Base-by-base conservation (phyloP, 2,888 invertebrate genomes). In the Trichogramma evanescens region DNA sequence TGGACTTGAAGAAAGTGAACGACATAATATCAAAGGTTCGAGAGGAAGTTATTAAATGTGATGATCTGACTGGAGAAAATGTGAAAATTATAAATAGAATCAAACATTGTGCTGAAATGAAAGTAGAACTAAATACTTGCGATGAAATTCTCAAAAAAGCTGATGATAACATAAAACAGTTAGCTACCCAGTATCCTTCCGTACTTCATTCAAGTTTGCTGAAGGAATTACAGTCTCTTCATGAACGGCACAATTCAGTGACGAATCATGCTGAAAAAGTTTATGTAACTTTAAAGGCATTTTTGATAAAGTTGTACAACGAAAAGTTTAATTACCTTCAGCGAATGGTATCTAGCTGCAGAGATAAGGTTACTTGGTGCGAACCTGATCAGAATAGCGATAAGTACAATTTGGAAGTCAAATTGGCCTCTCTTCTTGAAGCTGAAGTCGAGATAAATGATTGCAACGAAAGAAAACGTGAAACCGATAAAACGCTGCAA, bases 361-460 rank as follows among this genome's bases (percentile, higher is more conserved):
- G 89, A 65, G 95, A 96, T 72, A 95, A 95, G 78, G 87, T 93
- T 1, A 83, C 86, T 9, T 95, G 95, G 94, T 96, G 95, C 75
- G 84, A 88, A 71, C 92, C 93, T 0, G 95, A 95, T 72, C 84
- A 89, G 1, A 87, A 88, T 43, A 93, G 92, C 71, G 95, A 96
- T 72, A 89, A 89, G 74, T 95, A 95, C 74, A 94, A 93, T 73
- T 82, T 95, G 41, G 93, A 95, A 81, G 92, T 94, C 0, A 96
- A 96, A 79, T 84, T 89, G 69, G 87, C 89, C 1, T 89, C 92
- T 0, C 75, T 95, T 44, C 80, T 81, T 61, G 93, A 93, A 65
- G 88, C 92, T 3, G 85, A 88, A 74, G 83, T 82, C 64, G 88
- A 88, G 38, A 83, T 91, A 46, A 79, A 80, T 38, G 91, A 91